Evolutionary conservation across 2,113 vertebrate species (phyloP).

Genomic region (Coregonus clupeaformis): DNA sequence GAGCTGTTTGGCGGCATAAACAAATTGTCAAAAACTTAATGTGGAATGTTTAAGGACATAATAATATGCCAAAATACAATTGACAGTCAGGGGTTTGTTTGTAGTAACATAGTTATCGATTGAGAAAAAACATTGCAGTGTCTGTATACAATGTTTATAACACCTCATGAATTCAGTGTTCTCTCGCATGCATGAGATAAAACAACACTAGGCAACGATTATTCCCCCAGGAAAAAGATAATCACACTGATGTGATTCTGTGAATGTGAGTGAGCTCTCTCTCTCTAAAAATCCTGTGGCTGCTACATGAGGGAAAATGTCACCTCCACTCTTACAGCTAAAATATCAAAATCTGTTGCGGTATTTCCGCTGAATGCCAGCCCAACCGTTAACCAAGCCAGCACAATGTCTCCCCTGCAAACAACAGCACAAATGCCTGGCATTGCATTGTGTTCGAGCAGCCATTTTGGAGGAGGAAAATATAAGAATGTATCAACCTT

Average conservation of each 20-base stretch:
- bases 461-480: neutral
- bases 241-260: neutral
- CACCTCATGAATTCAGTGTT: no score
- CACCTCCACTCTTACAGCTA: conserved; percentile 14
- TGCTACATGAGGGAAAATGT: conserved; percentile 10
- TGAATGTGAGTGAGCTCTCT: neutral
- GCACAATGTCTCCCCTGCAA: conserved; percentile 5
- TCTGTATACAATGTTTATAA: no score
- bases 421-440: conserved; percentile 1
- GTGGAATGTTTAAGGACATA: no score
- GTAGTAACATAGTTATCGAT: no score
- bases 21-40: no score
- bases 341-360: conserved; percentile 14
- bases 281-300: neutral
- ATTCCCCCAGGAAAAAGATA: neutral
- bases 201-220: neutral
- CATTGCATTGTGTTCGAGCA: conserved; percentile 3
- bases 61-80: no score
- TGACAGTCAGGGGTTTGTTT: no score
- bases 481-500: conserved; percentile 10
- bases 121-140: no score
- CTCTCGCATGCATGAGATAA: neutral
- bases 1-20: no score
- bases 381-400: conserved; percentile 7
- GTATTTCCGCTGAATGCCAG: conserved; percentile 10